Percentiles rank a stretch among this genome's conserved stretches.
These are phyloP conservation scores for Perognathus longimembris DNA, from an alignment of 2,113 vertebrate species.

Conservation along the genomic window DNA sequence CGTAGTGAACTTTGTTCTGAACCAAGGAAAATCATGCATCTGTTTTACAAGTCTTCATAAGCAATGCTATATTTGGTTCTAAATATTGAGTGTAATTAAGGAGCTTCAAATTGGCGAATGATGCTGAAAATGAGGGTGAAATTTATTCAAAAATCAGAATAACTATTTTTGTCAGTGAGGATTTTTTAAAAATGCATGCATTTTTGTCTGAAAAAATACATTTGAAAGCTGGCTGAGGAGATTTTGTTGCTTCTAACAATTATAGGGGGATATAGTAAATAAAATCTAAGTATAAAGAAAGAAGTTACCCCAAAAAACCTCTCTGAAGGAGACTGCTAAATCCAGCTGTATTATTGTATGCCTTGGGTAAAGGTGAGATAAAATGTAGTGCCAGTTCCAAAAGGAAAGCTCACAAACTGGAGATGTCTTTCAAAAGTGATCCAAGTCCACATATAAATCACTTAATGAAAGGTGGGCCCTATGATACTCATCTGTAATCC, in stretches of 20 bases:
- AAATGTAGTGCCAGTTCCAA: background rate
- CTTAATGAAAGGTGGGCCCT: background rate
- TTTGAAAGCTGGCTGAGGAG: slow-evolving; percentile 37
- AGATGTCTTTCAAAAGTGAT: background rate
- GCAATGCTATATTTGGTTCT: slow-evolving; percentile 68
- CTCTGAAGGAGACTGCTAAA: background rate
- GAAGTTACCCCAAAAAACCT: background rate
- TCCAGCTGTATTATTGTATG: background rate
- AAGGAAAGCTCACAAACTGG: background rate
- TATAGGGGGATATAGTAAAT: slow-evolving; percentile 47
- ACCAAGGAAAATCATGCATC: slow-evolving; percentile 56
- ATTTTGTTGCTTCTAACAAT: slow-evolving; percentile 23
- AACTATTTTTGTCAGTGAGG: slow-evolving; percentile 65
- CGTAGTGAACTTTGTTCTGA: slow-evolving; percentile 56
- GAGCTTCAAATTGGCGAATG: slow-evolving; percentile 66
- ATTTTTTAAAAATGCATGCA: slow-evolving; percentile 60
- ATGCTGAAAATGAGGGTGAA: slow-evolving; percentile 66
- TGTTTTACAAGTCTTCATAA: slow-evolving; percentile 59
- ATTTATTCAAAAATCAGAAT: slow-evolving; percentile 74
- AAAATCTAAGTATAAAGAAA: background rate
- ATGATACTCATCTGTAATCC: background rate
- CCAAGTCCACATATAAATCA: background rate
- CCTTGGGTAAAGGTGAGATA: background rate
- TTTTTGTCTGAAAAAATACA: slow-evolving; percentile 49
- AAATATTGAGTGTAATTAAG: slow-evolving; percentile 66